Evolutionary conservation across 2,888 invertebrate genomes (phyloP).

Genomic region (Drosophila vallismaia): DNA sequence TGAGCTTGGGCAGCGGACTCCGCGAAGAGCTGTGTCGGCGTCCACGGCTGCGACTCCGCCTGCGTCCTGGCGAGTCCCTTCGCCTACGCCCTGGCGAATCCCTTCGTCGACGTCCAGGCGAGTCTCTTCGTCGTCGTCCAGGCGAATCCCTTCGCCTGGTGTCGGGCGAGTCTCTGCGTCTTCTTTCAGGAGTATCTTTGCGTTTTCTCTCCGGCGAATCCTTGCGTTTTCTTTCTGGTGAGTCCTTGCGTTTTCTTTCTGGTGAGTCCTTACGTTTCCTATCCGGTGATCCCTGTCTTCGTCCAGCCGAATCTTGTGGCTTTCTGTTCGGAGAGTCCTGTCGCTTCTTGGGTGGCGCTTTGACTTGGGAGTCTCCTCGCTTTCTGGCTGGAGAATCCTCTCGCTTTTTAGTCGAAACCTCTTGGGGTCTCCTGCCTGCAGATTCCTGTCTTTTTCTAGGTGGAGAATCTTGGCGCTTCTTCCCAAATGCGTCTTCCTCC

Average conservation of each 20-base stretch:
- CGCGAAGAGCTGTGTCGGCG: slow-evolving; percentile 55
- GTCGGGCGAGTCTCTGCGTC: slow-evolving; percentile 25
- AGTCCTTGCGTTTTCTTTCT: slow-evolving; percentile 28
- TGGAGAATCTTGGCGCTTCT: slow-evolving; percentile 40
- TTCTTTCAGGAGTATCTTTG: slow-evolving; percentile 11
- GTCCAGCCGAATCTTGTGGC: slow-evolving; percentile 23
- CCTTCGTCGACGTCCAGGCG: slow-evolving; percentile 46
- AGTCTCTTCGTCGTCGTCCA: slow-evolving; percentile 38
- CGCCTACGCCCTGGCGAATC: slow-evolving; percentile 55
- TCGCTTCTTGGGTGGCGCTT: slow-evolving; percentile 25
- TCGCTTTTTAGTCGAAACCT: slow-evolving; percentile 16
- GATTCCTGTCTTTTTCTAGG: slow-evolving; percentile 44
- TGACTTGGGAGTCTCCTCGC: slow-evolving; percentile 31
- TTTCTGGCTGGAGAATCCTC: slow-evolving; percentile 16
- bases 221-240: slow-evolving; percentile 23
- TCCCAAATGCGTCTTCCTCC: slow-evolving; percentile 43
- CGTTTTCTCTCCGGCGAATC: slow-evolving; percentile 17
- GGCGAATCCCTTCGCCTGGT: slow-evolving; percentile 39
- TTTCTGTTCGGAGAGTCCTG: slow-evolving; percentile 16
- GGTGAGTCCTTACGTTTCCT: slow-evolving; percentile 2
- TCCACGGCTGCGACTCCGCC: slow-evolving; percentile 56
- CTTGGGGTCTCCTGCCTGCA: slow-evolving; percentile 14
- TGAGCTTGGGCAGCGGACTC: slow-evolving; percentile 42
- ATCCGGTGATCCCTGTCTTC: slow-evolving; percentile 20
- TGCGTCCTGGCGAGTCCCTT: slow-evolving; percentile 37